These are phyloP conservation scores for Enteromius fasciolatus DNA, from an alignment of 2,797 vertebrate species.

Conservation along the genomic window DNA sequence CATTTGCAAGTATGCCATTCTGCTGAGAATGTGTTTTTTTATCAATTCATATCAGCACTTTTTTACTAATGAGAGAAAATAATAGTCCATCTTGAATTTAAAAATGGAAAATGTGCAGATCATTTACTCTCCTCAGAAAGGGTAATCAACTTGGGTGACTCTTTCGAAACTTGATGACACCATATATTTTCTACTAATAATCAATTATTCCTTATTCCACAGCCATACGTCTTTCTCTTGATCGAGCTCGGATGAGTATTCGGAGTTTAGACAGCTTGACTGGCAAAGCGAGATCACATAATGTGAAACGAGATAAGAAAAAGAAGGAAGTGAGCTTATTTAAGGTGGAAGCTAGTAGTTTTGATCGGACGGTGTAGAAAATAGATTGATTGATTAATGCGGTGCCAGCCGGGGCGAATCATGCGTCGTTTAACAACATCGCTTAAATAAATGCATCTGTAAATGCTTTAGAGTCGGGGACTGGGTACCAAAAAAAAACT, in stretches of 20 bases:
- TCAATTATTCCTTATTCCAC: neutral
- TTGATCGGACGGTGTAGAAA: too few relatives aligned
- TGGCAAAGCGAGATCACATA: too few relatives aligned
- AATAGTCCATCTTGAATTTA: neutral
- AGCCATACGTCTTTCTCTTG: neutral
- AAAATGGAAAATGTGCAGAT: neutral
- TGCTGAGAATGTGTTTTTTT: constrained; percentile 1
- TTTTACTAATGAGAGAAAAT: constrained; percentile 25
- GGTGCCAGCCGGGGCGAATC: too few relatives aligned
- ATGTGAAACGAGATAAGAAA: too few relatives aligned
- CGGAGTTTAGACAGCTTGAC: too few relatives aligned
- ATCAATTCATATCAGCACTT: constrained; percentile 10
- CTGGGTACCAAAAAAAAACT: too few relatives aligned
- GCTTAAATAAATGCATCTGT: neutral
- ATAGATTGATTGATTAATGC: too few relatives aligned
- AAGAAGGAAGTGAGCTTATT: too few relatives aligned
- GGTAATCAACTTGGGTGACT: neutral
- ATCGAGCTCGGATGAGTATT: too few relatives aligned
- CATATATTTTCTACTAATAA: neutral
- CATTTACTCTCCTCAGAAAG: neutral
- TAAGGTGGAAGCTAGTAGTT: too few relatives aligned
- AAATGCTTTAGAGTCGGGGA: too few relatives aligned
- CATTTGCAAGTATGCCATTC: constrained; percentile 22
- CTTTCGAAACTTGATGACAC: neutral
- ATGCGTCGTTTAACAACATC: too few relatives aligned